Conservation (phyloP, 2,113 vertebrate species). For the Pteruthius melanotis region DNA sequence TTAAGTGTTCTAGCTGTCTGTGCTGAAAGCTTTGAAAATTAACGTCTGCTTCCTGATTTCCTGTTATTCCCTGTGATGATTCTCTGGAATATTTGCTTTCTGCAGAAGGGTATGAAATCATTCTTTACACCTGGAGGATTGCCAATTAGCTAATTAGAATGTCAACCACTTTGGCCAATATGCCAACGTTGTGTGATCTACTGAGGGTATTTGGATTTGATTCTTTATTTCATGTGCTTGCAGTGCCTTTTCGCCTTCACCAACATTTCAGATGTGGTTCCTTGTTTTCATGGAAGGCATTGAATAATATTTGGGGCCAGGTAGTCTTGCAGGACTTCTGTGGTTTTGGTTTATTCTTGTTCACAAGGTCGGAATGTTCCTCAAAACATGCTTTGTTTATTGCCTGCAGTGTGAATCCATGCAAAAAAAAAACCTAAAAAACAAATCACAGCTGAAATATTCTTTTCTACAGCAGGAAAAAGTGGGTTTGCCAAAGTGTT, state of each 20-base stretch:
- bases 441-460: not conserved
- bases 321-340: not conserved
- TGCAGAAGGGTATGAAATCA: not conserved
- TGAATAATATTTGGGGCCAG: not conserved
- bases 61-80: not conserved
- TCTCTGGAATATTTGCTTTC: not conserved
- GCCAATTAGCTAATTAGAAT: not conserved
- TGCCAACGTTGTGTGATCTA: not conserved
- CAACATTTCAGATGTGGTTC: not conserved
- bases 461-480: not conserved
- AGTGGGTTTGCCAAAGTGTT: not conserved
- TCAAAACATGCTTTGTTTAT: not conserved
- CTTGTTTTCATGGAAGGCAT: not conserved
- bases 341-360: not conserved
- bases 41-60: not conserved
- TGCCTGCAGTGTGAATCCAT: not conserved
- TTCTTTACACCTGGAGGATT: not conserved
- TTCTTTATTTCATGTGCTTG: not conserved
- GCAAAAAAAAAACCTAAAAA: not conserved
- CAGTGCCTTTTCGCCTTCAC: not conserved
- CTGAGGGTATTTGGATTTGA: not conserved
- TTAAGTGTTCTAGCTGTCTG: not conserved
- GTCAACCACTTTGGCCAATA: not conserved
- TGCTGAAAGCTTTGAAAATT: not conserved
- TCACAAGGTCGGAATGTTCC: not conserved